Evolutionary conservation across 2,888 invertebrate species (phyloP), one percentile per base, ranked within the genome.

Genomic region (Sinhomidia bicolor): DNA sequence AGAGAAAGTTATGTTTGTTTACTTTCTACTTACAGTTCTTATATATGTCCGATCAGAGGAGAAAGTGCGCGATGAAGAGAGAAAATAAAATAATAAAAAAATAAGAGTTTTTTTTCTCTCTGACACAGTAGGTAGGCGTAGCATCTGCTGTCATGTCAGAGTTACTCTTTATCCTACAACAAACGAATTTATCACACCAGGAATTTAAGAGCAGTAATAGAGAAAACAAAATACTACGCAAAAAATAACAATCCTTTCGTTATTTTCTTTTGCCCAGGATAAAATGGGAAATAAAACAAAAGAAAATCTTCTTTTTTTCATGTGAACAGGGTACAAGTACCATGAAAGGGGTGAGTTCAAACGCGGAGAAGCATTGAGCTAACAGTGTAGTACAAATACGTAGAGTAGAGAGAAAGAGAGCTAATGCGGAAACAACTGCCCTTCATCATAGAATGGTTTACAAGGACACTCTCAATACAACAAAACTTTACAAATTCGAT

Each of bases 71-170:
- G 17, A 4, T 20, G 14, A 57, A 17, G 57, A 17, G 29, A 23
- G 14, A 23, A 60, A 26, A 60, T 54, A 9, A 17, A 3, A 60
- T 3, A 60, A 26, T 10, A 74, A 12, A 20, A 44, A 47, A 44
- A 74, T 23, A 47, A 12, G 14, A 47, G 7, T 23, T 74, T 23
- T 14, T 26, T 74, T 74, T 74, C 12, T 7, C 47, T n/a, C 47
- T 44, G 17, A 74, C 23, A 26, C 23, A 65, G 12, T 65, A 23
- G 20, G 23, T 47, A 44, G 47, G 71, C 12, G 71, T 23, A 74
- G 41, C 71, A 74, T 44, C 71, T 74, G 71, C 47, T 74, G 71
- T 74, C 71, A 74, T 44, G 71, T 74, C 71, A 74, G 44, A 7
- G 71, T 23, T 4, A 23, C 14, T 44, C 7, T 14, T 47, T 23